Base-by-base conservation (phyloP, 2,888 invertebrate species). In the Cryptocephalus primarius region DNA sequence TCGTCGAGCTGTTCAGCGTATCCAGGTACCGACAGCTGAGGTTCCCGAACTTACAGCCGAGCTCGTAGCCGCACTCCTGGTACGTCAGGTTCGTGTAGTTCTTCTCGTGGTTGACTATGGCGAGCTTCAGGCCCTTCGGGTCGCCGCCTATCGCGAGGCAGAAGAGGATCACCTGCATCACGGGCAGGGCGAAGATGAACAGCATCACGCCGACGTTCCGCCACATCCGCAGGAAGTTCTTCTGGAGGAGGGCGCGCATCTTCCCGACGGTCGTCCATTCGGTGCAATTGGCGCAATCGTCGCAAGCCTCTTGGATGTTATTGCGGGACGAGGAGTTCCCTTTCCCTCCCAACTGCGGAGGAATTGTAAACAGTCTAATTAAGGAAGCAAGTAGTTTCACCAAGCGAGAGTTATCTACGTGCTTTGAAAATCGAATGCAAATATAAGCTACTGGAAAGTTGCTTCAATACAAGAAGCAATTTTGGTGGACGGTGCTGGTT, bases 181-280 rank as follows among this genome's bases (percentile, higher is more conserved):
- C 88, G n/a, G 93, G 93, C 60, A 93, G 72, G 33, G 90, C 88
- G 69, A 93, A 93, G 63, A 93, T 90, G 72, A 94, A 94, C 63
- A 92, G 74, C 85, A 94, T 88, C 51, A 93, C 88, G 39, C 90
- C 90, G 50, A 91, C 88, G 70, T 91, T 91, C 42, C 91, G 76
- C 89, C 90, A 90, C 88, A 91, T 90, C 33, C 88, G 76, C 43
- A 91, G 73, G 74, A 91, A 89, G 71, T 91, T 91, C 75, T 92
- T 91, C 64, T 85, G 83, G 53, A 91, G 76, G 42, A 92, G 70
- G 0, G 91, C 91, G 61, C 82, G 81, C 60, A 89, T 85, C 72
- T 90, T 90, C 39, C 89, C 89, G 44, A 77, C 76, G n/a, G 85
- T 82, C n/a, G 89, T 89, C 43, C 83, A 69, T 73, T 85, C 67